A percentile compares a stretch with the other conserved stretches of the same genome.
Evolutionary conservation across 2,113 vertebrate genomes (phyloP).

Genomic region (Bagarius yarrelli): DNA sequence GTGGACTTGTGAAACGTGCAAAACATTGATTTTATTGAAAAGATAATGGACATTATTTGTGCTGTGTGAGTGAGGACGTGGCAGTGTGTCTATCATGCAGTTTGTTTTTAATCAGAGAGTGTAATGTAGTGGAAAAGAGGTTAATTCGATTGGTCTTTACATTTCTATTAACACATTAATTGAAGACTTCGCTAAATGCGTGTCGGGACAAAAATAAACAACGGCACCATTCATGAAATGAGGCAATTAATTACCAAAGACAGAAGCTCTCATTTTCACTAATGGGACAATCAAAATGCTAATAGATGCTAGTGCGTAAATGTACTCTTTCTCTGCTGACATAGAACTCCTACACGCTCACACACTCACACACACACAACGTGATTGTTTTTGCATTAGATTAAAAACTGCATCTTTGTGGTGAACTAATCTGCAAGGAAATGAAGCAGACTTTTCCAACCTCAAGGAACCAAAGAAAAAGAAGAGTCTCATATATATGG

Average conservation of each 20-base stretch:
- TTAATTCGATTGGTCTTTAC: conserved; percentile 70
- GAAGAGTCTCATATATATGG: too few species aligned
- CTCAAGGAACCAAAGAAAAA: neutral
- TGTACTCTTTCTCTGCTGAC: conserved; percentile 6
- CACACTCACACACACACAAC: neutral
- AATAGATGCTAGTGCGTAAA: conserved; percentile 55
- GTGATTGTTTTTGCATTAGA: neutral
- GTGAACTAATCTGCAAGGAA: neutral
- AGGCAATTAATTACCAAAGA: conserved; percentile 69
- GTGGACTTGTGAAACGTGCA: neutral
- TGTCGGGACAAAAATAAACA: conserved; percentile 61
- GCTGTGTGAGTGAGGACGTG: neutral
- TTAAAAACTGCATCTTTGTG: neutral
- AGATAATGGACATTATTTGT: conserved; percentile 3
- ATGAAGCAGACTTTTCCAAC: neutral
- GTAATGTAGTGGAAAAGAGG: conserved; percentile 70
- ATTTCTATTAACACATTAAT: conserved; percentile 67
- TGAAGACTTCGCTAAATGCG: conserved; percentile 60
- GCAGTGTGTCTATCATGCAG: conserved; percentile 51
- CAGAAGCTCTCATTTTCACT: conserved; percentile 67
- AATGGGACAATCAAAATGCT: conserved; percentile 66
- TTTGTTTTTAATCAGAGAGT: conserved; percentile 62
- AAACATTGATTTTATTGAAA: neutral
- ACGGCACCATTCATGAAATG: conserved; percentile 65
- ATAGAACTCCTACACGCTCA: neutral